A percentile compares a stretch with the other conserved stretches of the same genome.
Evolutionary conservation across 2,113 vertebrate genomes (phyloP).

Genomic region (Scalopus aquaticus): DNA sequence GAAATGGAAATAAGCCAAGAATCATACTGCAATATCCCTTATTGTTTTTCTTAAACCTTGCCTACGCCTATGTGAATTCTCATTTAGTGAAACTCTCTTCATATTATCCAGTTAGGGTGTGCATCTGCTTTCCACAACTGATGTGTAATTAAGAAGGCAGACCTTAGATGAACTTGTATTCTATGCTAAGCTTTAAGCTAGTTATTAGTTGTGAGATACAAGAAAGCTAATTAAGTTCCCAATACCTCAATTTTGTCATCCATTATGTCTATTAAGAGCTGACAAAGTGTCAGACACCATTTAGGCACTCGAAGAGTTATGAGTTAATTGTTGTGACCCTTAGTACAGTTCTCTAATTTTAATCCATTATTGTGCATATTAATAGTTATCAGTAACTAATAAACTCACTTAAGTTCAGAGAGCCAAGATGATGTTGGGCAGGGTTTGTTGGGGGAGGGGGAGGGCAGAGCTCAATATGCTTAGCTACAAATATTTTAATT

Average conservation of each 20-base stretch:
- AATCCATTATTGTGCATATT: neutral
- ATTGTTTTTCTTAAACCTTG: neutral
- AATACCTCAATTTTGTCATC: neutral
- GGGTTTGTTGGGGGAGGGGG: too few species aligned
- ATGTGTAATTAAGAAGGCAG: conserved; percentile 30
- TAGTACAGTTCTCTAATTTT: neutral
- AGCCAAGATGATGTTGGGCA: neutral
- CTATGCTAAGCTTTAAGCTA: conserved; percentile 2
- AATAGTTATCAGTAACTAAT: neutral
- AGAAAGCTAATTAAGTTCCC: neutral
- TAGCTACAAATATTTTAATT: neutral
- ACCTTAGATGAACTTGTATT: neutral
- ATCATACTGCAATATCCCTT: neutral
- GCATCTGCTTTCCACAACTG: neutral
- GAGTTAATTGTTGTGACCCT: neutral
- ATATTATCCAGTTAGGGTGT: neutral
- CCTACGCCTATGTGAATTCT: neutral
- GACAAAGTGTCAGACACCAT: neutral
- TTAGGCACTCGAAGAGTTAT: neutral
- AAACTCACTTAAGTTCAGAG: neutral
- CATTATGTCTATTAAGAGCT: neutral
- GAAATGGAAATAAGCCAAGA: neutral
- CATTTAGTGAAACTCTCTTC: neutral
- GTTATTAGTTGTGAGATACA: neutral
- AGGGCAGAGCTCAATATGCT: too few species aligned